Percentiles rank a stretch among this genome's conserved stretches.
phyloP scores from a whole-genome alignment of 2,888 invertebrate genomes.

The Drosophila pegasa region DNA sequence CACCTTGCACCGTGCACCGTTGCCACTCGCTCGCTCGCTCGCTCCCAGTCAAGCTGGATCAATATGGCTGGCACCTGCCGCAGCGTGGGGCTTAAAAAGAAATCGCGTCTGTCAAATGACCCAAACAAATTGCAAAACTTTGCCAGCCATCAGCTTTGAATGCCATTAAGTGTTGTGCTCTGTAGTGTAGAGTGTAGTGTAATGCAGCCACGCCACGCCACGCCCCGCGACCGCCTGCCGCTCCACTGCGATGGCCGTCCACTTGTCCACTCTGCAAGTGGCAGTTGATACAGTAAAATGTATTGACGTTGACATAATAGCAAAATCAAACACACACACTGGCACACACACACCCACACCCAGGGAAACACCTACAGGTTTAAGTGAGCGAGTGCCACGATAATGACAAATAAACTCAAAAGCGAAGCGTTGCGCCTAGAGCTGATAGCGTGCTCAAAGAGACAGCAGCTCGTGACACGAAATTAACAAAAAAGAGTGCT shows the following conservation, averaged over 20 bases:
- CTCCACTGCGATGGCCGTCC: neutral
- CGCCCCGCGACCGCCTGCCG: too few relatives aligned
- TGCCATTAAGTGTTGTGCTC: slow-evolving; percentile 51
- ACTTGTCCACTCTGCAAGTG: slow-evolving; percentile 43
- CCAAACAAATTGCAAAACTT: slow-evolving; percentile 69
- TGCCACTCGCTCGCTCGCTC: too few relatives aligned
- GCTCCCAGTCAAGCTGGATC: slow-evolving; percentile 5
- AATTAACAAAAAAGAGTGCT: too few relatives aligned
- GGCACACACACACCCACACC: slow-evolving; percentile 20
- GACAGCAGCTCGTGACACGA: slow-evolving; percentile 23
- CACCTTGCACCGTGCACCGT: too few relatives aligned
- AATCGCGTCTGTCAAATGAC: slow-evolving; percentile 67
- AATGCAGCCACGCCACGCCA: slow-evolving; percentile 18
- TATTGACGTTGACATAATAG: slow-evolving; percentile 65
- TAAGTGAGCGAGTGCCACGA: slow-evolving; percentile 37
- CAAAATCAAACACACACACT: slow-evolving; percentile 53
- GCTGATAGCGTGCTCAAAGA: slow-evolving; percentile 5
- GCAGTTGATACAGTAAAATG: slow-evolving; percentile 53
- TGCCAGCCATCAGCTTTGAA: slow-evolving; percentile 55
- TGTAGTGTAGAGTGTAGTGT: slow-evolving; percentile 2
- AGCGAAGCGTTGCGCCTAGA: slow-evolving; percentile 40
- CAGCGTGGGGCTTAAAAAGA: slow-evolving; percentile 40
- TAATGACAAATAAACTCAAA: slow-evolving; percentile 49
- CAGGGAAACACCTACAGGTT: slow-evolving; percentile 11
- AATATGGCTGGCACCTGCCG: slow-evolving; percentile 13